Conservation (phyloP, 2,113 vertebrate species). For the Xiphias gladius region DNA sequence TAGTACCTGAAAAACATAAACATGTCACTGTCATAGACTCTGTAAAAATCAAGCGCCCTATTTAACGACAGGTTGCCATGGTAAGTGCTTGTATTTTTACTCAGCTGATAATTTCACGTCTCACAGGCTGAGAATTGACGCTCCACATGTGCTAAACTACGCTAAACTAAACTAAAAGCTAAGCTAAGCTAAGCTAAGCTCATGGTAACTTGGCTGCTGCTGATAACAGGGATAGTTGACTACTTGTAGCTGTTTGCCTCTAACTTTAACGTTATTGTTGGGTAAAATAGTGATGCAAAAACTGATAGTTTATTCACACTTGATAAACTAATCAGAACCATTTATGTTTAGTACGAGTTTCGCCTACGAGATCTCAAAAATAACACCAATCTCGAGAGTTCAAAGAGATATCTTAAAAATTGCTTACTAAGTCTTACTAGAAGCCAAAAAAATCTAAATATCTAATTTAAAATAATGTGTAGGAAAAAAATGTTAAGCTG, state of each 20-base stretch:
- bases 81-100: constrained; percentile 41
- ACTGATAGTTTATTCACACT: neutral
- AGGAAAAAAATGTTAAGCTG: neutral
- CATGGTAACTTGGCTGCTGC: constrained; percentile 3
- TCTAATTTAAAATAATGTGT: neutral
- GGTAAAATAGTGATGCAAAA: neutral
- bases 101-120: neutral
- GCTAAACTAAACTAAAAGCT: constrained; percentile 1
- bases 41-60: neutral
- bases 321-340: neutral
- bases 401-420: neutral
- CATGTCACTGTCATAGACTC: constrained; percentile 22
- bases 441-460: neutral
- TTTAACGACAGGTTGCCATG: constrained; percentile 39
- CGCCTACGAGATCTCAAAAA: neutral
- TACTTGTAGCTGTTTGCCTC: neutral
- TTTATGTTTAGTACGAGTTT: neutral
- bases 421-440: neutral
- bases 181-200: constrained; percentile 40
- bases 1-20: neutral
- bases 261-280: neutral
- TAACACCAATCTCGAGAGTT: too few relatives aligned
- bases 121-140: neutral
- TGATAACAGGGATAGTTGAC: neutral
- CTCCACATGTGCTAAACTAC: constrained; percentile 39